A percentile compares a stretch with the other conserved stretches of the same genome.
These are phyloP conservation scores for Petrophora chlorosata DNA, from an alignment of 2,888 invertebrate species.

Conservation along the genomic window DNA sequence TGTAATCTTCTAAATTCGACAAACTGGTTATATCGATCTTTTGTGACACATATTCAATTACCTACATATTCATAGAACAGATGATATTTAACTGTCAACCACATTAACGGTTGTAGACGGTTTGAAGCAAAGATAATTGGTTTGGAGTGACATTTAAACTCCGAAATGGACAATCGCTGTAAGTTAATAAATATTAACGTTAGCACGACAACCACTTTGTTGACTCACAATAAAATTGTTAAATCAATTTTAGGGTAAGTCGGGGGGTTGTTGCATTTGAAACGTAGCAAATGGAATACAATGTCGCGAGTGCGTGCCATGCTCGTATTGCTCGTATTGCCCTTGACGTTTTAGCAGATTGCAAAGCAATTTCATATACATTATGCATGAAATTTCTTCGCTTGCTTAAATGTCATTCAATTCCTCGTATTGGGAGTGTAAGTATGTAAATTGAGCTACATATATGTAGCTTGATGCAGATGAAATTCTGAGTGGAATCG, in stretches of 20 bases:
- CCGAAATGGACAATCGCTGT: slow-evolving; percentile 9
- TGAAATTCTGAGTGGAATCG: slow-evolving; percentile 10
- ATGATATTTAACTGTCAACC: neutral
- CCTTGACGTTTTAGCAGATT: slow-evolving; percentile 32
- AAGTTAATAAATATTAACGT: slow-evolving; percentile 5
- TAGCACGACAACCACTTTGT: slow-evolving; percentile 12
- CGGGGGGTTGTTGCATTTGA: slow-evolving; percentile 13
- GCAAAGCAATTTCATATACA: slow-evolving; percentile 30
- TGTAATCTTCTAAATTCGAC: too few relatives aligned
- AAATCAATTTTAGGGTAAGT: slow-evolving; percentile 10
- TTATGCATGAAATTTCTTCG: slow-evolving; percentile 30
- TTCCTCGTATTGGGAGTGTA: slow-evolving; percentile 24
- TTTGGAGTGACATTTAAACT: slow-evolving; percentile 1
- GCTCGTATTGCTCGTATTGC: slow-evolving; percentile 21
- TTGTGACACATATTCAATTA: too few relatives aligned
- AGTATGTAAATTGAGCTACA: slow-evolving; percentile 26
- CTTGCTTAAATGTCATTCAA: slow-evolving; percentile 28
- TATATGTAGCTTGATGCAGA: slow-evolving; percentile 17
- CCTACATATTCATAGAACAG: too few relatives aligned
- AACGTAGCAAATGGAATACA: slow-evolving; percentile 13
- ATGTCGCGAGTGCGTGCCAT: slow-evolving; percentile 18
- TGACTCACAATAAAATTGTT: slow-evolving; percentile 12
- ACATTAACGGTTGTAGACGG: too few relatives aligned
- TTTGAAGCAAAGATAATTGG: too few relatives aligned
- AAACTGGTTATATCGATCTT: too few relatives aligned